Evolutionary conservation across 2,888 invertebrate genomes (phyloP).

Genomic region (Epiblema foenella): DNA sequence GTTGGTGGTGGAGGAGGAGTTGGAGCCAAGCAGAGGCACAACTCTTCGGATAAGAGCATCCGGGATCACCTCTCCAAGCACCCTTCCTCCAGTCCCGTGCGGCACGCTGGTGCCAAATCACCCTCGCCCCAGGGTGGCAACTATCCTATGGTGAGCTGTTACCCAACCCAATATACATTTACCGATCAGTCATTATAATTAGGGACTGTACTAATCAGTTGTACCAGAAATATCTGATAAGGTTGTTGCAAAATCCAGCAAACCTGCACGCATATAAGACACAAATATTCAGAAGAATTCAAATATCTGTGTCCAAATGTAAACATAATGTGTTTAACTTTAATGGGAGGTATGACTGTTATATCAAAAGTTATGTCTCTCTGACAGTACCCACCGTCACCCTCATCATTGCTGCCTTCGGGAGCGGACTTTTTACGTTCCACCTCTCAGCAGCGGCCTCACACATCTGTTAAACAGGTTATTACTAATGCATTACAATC

Average conservation of each 20-base stretch:
- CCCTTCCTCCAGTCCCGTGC: slow-evolving; percentile 92
- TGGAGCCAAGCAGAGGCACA: slow-evolving; percentile 79
- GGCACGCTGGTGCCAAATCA: slow-evolving; percentile 92
- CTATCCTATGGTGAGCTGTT: slow-evolving; percentile 90
- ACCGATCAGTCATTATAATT: background rate
- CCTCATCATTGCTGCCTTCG: slow-evolving; percentile 81
- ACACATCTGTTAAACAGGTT: slow-evolving; percentile 82
- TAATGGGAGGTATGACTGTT: slow-evolving; percentile 19
- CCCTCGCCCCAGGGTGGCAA: slow-evolving; percentile 91
- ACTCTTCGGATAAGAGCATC: slow-evolving; percentile 91
- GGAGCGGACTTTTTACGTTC: slow-evolving; percentile 86
- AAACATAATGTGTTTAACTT: slow-evolving; percentile 9
- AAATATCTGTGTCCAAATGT: background rate
- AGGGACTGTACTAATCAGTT: background rate
- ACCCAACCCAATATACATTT: background rate
- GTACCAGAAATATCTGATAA: background rate
- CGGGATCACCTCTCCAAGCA: slow-evolving; percentile 96
- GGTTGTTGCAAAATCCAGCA: background rate
- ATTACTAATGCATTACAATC: slow-evolving; percentile 33
- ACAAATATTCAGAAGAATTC: background rate
- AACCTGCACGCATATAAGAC: background rate
- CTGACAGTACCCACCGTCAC: slow-evolving; percentile 90
- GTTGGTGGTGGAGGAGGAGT: slow-evolving; percentile 85
- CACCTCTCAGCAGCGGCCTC: slow-evolving; percentile 78
- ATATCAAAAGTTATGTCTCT: slow-evolving; percentile 49